These are phyloP conservation scores for Pseudorhiza aurosa DNA, from an alignment of 30 jellyfish, hydroid and myxozoan species.

Conservation along the genomic window DNA sequence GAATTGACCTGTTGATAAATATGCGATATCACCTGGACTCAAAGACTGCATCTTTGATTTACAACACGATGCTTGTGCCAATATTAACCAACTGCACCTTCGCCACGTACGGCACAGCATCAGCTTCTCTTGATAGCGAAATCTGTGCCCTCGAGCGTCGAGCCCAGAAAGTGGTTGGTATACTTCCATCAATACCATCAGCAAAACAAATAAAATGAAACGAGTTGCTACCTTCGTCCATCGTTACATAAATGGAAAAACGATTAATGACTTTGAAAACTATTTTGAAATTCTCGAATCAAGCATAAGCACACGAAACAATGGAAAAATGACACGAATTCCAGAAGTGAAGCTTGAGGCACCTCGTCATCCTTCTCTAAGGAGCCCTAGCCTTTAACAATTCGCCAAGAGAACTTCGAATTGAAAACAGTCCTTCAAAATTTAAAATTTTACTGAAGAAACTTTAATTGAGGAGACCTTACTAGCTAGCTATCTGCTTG, in stretches of 20 bases:
- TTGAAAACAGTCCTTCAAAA: conserved; percentile 16
- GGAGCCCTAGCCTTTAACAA: no score
- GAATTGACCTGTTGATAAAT: conserved; percentile 14
- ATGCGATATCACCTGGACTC: conserved; percentile 33
- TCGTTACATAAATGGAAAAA: conserved; percentile 35
- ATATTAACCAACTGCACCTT: conserved; percentile 21
- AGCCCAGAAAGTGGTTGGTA: conserved; percentile 48
- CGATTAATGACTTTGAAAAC: conserved; percentile 46
- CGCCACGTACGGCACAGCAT: no score
- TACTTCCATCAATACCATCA: conserved; percentile 50
- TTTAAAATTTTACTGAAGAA: conserved; percentile 8
- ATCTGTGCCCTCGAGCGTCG: conserved; percentile 50
- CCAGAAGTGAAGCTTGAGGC: conserved; percentile 49
- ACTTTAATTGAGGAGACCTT: conserved; percentile 11
- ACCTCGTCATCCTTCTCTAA: conserved; percentile 56
- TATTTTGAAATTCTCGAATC: conserved; percentile 35
- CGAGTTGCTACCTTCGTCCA: conserved; percentile 51
- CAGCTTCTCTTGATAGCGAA: conserved; percentile 39
- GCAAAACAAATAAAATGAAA: conserved; percentile 34
- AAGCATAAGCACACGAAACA: conserved; percentile 40
- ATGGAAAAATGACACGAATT: conserved; percentile 38
- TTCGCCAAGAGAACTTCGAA: conserved; percentile 41
- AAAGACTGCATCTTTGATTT: conserved; percentile 7
- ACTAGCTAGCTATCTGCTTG: conserved; percentile 1
- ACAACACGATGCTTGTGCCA: conserved; percentile 25